phyloP scores from a whole-genome alignment of 1,140 invertebrate genomes.

The Chymomyza costata region DNA sequence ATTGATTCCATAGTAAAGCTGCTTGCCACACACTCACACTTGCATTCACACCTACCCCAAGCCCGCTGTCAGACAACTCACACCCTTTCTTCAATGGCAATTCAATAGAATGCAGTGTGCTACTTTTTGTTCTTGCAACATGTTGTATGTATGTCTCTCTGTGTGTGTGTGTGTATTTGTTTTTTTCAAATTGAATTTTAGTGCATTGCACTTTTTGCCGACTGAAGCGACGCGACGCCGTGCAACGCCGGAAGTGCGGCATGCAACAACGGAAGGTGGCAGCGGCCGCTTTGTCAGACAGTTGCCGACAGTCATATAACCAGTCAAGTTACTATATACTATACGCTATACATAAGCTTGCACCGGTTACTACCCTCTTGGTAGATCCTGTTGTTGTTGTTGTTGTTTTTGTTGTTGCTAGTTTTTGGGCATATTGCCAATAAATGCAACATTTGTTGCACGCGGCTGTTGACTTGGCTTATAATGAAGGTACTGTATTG shows the following conservation, averaged over 20 bases:
- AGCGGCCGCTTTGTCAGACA: constrained; percentile 16
- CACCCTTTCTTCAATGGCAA: constrained; percentile 16
- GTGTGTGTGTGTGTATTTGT: constrained; percentile 31
- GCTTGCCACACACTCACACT: constrained; percentile 9
- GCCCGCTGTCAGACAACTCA: neutral
- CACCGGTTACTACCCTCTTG: constrained; percentile 14
- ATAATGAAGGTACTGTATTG: no score
- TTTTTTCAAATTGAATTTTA: constrained; percentile 72
- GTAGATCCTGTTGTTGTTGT: constrained; percentile 11
- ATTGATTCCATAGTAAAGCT: constrained; percentile 53
- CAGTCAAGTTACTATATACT: neutral
- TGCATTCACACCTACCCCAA: constrained; percentile 2
- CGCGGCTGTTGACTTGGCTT: neutral
- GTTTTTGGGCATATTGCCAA: constrained; percentile 46
- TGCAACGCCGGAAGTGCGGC: constrained; percentile 52
- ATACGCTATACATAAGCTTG: no score
- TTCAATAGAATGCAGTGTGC: constrained; percentile 39
- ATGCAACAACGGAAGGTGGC: constrained; percentile 11
- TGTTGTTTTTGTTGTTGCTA: constrained; percentile 14
- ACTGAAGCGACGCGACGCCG: no score
- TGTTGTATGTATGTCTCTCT: constrained; percentile 11
- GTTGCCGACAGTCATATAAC: constrained; percentile 16
- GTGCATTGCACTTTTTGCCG: constrained; percentile 72
- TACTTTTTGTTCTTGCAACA: constrained; percentile 15
- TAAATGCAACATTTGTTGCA: constrained; percentile 27